phyloP scores from a whole-genome alignment of 2,113 vertebrate species.

The Pelecanus crispus region DNA sequence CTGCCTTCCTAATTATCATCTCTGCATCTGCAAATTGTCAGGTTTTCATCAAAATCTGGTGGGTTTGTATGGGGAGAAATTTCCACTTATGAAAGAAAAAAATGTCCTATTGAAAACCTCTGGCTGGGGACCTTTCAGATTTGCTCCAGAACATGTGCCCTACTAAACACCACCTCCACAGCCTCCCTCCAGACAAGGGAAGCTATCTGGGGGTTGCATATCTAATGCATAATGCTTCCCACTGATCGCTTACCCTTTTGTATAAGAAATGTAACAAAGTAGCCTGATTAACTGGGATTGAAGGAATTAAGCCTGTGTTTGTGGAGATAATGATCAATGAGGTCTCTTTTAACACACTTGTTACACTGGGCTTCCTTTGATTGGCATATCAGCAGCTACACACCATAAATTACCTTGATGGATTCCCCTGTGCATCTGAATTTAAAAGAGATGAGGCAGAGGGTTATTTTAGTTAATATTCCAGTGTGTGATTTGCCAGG shows the following conservation, averaged over 20 bases:
- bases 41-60: background rate
- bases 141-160: background rate
- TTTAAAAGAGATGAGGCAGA: conserved; percentile 31
- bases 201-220: background rate
- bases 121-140: background rate
- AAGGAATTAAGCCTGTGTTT: conserved; percentile 28
- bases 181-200: background rate
- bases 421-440: conserved; percentile 43
- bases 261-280: background rate
- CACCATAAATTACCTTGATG: conserved; percentile 43
- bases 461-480: conserved; percentile 46
- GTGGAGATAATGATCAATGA: conserved; percentile 30
- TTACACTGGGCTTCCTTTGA: conserved; percentile 50
- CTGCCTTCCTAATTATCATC: background rate
- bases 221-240: background rate
- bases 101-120: background rate
- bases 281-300: conserved; percentile 22
- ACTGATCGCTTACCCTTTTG: background rate
- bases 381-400: conserved; percentile 28
- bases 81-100: background rate
- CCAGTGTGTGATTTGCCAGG: background rate
- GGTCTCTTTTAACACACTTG: conserved; percentile 22
- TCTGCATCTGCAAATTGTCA: conserved; percentile 2
- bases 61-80: background rate
- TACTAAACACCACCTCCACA: background rate